A percentile compares a stretch with the other conserved stretches of the same genome.
These are phyloP conservation scores for Lutra lutra DNA, from an alignment of 2,797 vertebrate species.

Conservation along the genomic window DNA sequence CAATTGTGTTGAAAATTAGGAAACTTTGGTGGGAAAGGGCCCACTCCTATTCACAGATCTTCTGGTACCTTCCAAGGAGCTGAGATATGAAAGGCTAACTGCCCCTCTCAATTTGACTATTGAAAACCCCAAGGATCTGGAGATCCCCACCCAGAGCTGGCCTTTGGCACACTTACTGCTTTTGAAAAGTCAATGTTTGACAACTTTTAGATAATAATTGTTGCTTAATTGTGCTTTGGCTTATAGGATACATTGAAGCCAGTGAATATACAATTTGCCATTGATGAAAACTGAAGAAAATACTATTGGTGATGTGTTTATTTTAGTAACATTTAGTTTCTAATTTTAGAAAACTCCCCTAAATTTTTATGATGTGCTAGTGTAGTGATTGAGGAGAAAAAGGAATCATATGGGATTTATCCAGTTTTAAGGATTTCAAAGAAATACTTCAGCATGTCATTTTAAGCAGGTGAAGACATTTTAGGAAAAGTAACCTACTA, in stretches of 20 bases:
- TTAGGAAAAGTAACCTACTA: neutral
- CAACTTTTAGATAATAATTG: neutral
- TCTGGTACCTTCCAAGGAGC: neutral
- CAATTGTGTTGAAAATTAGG: neutral
- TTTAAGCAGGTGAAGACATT: neutral
- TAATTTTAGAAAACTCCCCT: constrained; percentile 23
- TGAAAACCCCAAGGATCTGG: neutral
- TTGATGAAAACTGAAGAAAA: constrained; percentile 11
- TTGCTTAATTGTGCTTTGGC: neutral
- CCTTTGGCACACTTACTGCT: neutral
- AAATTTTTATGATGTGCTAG: neutral
- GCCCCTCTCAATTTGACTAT: neutral
- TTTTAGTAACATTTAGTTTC: constrained; percentile 5
- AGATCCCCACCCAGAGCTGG: neutral
- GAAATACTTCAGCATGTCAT: neutral
- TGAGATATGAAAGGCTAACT: neutral
- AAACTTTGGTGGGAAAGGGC: neutral
- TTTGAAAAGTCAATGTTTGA: constrained; percentile 12
- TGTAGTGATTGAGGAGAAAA: neutral
- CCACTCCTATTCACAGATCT: neutral
- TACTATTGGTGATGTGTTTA: neutral
- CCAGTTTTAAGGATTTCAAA: neutral
- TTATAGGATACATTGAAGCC: neutral
- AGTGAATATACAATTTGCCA: neutral
- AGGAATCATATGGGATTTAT: neutral